These are phyloP conservation scores for Carollia perspicillata DNA, from an alignment of 2,113 vertebrate species.

Conservation along the genomic window DNA sequence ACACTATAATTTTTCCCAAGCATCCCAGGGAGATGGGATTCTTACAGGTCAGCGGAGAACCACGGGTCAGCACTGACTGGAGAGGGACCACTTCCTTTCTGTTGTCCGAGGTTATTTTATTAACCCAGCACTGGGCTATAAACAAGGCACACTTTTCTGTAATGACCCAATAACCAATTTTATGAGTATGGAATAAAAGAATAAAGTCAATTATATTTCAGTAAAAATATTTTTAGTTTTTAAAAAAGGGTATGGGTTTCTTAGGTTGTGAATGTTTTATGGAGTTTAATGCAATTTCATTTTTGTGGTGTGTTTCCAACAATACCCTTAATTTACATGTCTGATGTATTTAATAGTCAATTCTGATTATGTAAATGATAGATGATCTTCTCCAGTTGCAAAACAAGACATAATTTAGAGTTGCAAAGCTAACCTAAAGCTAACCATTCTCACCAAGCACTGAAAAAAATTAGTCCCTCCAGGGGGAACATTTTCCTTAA, in stretches of 20 bases:
- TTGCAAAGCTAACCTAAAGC: conserved; percentile 29
- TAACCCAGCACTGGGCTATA: background rate
- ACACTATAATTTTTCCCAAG: background rate
- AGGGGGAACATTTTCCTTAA: background rate
- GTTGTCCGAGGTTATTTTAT: background rate
- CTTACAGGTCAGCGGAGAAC: background rate
- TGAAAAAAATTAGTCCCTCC: conserved; percentile 39
- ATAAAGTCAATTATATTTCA: background rate
- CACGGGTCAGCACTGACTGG: background rate
- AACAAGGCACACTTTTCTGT: conserved; percentile 35
- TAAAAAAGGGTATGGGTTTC: conserved; percentile 3
- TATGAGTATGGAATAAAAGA: conserved; percentile 27
- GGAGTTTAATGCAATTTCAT: conserved; percentile 46
- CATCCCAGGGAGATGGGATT: background rate
- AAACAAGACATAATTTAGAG: conserved; percentile 46
- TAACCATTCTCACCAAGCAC: conserved; percentile 28
- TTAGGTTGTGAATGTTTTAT: conserved; percentile 30
- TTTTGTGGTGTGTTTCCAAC: conserved; percentile 52
- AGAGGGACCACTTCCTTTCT: background rate
- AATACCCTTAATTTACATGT: conserved; percentile 46
- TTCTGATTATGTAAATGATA: conserved; percentile 53
- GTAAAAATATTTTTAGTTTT: background rate
- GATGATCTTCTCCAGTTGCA: conserved; percentile 36
- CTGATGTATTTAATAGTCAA: conserved; percentile 43
- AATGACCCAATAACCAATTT: conserved; percentile 26